Evolutionary conservation across 1,140 invertebrate genomes (phyloP).

Genomic region (Formica selysi): DNA sequence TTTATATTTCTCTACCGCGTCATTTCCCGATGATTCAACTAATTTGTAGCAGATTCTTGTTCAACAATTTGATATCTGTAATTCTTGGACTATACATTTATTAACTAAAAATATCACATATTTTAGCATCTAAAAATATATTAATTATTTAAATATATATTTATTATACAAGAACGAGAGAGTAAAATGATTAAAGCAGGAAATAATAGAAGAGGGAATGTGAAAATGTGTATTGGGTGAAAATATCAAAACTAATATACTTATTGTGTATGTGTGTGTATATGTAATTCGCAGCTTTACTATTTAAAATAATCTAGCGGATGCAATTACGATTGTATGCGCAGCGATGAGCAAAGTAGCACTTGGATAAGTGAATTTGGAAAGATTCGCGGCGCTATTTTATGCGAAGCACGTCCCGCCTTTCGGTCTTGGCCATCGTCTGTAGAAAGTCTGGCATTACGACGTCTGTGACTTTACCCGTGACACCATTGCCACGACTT

Average conservation of each 20-base stretch:
- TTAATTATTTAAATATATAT: too few relatives aligned
- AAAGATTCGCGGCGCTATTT: slow-evolving; percentile 33
- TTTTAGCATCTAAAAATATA: too few relatives aligned
- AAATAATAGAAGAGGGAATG: not conserved
- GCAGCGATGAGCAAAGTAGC: slow-evolving; percentile 33
- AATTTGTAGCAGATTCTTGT: too few relatives aligned
- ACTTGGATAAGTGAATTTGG: slow-evolving; percentile 30
- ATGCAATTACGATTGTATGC: not conserved
- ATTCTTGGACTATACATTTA: too few relatives aligned
- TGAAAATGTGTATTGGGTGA: not conserved
- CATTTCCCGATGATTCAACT: not conserved
- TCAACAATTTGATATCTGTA: too few relatives aligned
- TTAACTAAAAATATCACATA: too few relatives aligned
- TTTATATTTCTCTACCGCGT: not conserved
- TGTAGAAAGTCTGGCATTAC: slow-evolving; percentile 57
- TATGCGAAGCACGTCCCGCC: slow-evolving; percentile 49
- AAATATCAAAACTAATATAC: not conserved
- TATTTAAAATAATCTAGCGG: not conserved
- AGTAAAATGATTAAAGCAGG: too few relatives aligned
- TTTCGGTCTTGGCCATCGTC: slow-evolving; percentile 49
- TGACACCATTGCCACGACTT: slow-evolving; percentile 50
- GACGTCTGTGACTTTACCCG: slow-evolving; percentile 40
- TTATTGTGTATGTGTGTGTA: too few relatives aligned
- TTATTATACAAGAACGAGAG: too few relatives aligned
- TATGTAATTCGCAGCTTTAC: not conserved